phyloP scores from a whole-genome alignment of 1,140 invertebrate genomes.

The Ganaspis sp. region DNA sequence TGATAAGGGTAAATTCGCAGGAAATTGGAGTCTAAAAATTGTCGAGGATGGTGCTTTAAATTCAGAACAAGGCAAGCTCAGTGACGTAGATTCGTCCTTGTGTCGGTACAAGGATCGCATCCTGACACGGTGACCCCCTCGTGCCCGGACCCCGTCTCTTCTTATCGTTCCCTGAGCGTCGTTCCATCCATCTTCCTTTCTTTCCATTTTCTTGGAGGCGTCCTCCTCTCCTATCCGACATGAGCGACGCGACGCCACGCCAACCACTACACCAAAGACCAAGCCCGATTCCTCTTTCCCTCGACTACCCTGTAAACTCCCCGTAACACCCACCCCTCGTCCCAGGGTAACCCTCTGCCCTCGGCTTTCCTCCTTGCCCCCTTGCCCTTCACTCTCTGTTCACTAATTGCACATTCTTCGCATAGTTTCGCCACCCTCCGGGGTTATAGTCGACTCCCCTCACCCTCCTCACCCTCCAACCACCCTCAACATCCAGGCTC shows the following conservation, averaged over 20 bases:
- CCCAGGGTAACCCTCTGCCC: slow-evolving; percentile 47
- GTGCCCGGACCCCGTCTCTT: slow-evolving; percentile 38
- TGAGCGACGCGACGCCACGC: slow-evolving; percentile 3
- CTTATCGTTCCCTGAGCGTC: slow-evolving; percentile 63
- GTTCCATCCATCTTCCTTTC: slow-evolving; percentile 75
- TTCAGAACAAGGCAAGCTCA: slow-evolving; percentile 9
- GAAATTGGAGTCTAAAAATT: background rate
- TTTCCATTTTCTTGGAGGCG: slow-evolving; percentile 73
- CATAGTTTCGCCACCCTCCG: slow-evolving; percentile 85
- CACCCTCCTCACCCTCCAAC: slow-evolving; percentile 38
- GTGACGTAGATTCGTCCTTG: slow-evolving; percentile 29
- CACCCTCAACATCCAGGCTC: slow-evolving; percentile 49
- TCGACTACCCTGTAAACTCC: slow-evolving; percentile 67
- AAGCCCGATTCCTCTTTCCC: slow-evolving; percentile 42
- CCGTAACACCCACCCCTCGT: slow-evolving; percentile 63
- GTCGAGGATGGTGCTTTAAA: background rate
- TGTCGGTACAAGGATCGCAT: slow-evolving; percentile 23
- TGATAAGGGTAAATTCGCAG: background rate
- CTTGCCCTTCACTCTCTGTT: slow-evolving; percentile 80
- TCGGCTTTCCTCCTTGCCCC: slow-evolving; percentile 44
- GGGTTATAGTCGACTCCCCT: slow-evolving; percentile 46
- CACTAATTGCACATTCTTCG: slow-evolving; percentile 94
- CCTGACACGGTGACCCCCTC: slow-evolving; percentile 58
- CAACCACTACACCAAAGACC: slow-evolving; percentile 39
- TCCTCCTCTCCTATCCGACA: slow-evolving; percentile 48